Evolutionary conservation across 92 coral and sea anemone species (phyloP).

Genomic region (Meandrina meandrites): DNA sequence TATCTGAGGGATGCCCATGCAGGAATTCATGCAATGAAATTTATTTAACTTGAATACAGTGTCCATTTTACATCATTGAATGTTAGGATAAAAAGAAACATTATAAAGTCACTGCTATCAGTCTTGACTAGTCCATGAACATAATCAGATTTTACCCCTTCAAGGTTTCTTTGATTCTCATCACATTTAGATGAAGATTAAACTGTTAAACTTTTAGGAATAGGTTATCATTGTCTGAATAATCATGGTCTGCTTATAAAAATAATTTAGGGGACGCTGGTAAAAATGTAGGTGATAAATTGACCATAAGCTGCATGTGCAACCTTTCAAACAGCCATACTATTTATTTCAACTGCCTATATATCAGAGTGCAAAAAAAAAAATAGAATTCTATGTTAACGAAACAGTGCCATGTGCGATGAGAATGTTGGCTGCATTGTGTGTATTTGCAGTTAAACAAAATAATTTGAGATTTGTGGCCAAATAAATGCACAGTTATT

Average conservation of each 20-base stretch:
- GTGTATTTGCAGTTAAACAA: background rate
- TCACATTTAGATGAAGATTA: background rate
- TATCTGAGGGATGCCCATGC: background rate
- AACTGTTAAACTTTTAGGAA: background rate
- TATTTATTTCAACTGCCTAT: too few relatives aligned
- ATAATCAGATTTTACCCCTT: background rate
- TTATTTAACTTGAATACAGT: background rate
- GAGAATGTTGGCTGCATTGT: background rate
- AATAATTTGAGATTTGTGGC: background rate
- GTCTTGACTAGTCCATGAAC: background rate
- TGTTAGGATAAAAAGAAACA: background rate
- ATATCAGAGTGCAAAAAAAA: too few relatives aligned
- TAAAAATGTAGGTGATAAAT: too few relatives aligned
- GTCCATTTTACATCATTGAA: background rate
- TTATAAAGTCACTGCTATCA: background rate
- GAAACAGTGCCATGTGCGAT: too few relatives aligned
- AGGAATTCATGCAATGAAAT: constrained; percentile 1
- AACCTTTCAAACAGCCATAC: too few relatives aligned
- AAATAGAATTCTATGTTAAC: background rate
- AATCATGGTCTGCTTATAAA: too few relatives aligned
- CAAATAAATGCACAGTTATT: background rate
- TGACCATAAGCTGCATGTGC: too few relatives aligned
- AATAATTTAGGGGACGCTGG: too few relatives aligned
- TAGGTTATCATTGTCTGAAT: too few relatives aligned
- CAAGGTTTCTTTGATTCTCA: background rate